Evolutionary conservation across 2,797 vertebrate species (phyloP), one percentile per base, ranked within the genome.

Genomic region (Acanthis flammea): DNA sequence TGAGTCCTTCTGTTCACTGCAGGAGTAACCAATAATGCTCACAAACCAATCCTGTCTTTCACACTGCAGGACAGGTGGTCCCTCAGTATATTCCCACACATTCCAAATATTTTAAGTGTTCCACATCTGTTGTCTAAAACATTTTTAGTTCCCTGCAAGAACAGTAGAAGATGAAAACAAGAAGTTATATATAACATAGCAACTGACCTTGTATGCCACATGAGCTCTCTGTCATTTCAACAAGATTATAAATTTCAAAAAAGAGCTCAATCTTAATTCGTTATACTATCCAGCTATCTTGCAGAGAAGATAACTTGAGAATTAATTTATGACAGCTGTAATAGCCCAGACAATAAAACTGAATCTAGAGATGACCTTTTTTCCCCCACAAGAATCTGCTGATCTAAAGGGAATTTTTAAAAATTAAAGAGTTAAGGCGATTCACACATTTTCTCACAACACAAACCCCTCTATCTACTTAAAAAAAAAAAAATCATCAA

Each of bases 11-110:
- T 45, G 68, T 47, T 88, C 65, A 24, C 61, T 61, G 39, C 41
- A 71, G 57, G 45, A 15, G 8, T 27, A 75, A 86, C 27, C 6
- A 92, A 67, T 44, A 68, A 22, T 0, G 31, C 72, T 57, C 58
- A 60, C 84, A 95, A 82, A 85, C 61, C 5, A 12, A 62, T 57
- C 70, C 60, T 68, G 86, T 91, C 90, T 88, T 86, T 81, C 12
- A 33, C 25, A 2, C 33, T 66, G 78, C 82, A 94, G 88, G 95
- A 97, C 97, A 97, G 97, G 97, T 97, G 97, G 92, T 87, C 68
- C 89, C 57, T 67, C 83, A 48, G 91, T 89, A 95, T 83, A 96
- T 95, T 96, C 92, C 94, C 92, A 95, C 78, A 88, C 73, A 78
- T 96, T 91, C 93, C 95, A 96, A 91, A 73, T 78, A 68, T 95